phyloP scores from a whole-genome alignment of 2,888 invertebrate genomes.

The Belgica antarctica region DNA sequence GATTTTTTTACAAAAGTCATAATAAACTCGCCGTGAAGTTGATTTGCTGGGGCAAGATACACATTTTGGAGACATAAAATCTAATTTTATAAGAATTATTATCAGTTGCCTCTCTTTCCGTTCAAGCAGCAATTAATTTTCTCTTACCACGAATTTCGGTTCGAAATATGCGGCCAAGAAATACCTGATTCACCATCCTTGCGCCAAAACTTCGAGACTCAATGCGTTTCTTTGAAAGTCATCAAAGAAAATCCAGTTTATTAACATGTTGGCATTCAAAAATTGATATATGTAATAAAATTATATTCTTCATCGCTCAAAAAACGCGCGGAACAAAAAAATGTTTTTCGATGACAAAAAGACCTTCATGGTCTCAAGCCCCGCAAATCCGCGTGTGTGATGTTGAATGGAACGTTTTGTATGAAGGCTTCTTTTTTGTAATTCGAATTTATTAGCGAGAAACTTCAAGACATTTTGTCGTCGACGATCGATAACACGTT shows the following conservation, averaged over 20 bases:
- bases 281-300: constrained; percentile 23
- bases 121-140: too few relatives aligned
- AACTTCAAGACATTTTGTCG: constrained; percentile 29
- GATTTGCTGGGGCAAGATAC: too few relatives aligned
- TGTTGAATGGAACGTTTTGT: neutral
- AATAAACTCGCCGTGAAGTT: too few relatives aligned
- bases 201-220: neutral
- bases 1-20: too few relatives aligned
- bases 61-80: too few relatives aligned
- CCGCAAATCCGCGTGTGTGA: neutral
- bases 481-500: neutral
- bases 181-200: neutral
- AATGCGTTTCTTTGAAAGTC: neutral
- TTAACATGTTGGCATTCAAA: constrained; percentile 27
- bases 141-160: too few relatives aligned
- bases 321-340: neutral
- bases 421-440: neutral
- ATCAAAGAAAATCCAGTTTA: neutral
- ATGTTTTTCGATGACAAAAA: neutral
- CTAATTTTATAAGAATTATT: too few relatives aligned
- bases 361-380: neutral
- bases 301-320: constrained; percentile 5
- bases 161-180: too few relatives aligned
- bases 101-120: too few relatives aligned
- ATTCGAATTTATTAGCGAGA: constrained; percentile 15